Conservation (phyloP, 1,140 invertebrate species). For the roundworm (Caenorhabditis elegans) region WBcel235 BX284605.5:6852001-6852500, state of each 20-base stretch:
- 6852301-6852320: slow-evolving; percentile 11
- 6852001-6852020: background rate
- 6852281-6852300: background rate
- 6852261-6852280: slow-evolving; percentile 2
- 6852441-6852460: no score
- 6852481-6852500: no score
- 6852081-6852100: slow-evolving; percentile 25
- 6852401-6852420: no score
- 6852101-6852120: slow-evolving; percentile 17
- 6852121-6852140: slow-evolving; percentile 15
- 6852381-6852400: no score
- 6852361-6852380: no score
- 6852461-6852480: no score
- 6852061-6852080: slow-evolving; percentile 16
- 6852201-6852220: background rate
- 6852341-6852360: no score
- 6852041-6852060: slow-evolving; percentile 11
- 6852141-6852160: background rate
- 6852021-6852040: slow-evolving; percentile 23
- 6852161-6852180: background rate
- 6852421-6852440: no score
- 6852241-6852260: background rate
- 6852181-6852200: background rate
- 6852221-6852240: background rate
- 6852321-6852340: slow-evolving; percentile 7